phyloP scores from a whole-genome alignment of 1,140 invertebrate genomes.

The Gonioctena quinquepunctata region DNA sequence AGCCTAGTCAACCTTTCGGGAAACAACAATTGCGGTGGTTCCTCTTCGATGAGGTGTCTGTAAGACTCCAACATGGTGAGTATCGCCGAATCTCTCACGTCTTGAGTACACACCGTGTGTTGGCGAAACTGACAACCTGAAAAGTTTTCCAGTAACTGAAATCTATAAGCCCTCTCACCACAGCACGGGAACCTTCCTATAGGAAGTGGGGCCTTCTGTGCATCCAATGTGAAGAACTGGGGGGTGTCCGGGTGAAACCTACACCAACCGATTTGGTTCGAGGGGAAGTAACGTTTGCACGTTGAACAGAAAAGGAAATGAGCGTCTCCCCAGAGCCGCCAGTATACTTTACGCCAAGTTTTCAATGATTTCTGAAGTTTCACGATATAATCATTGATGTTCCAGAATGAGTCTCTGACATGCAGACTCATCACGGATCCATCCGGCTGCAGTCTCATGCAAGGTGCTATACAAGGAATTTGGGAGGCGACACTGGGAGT shows the following conservation, averaged over 20 bases:
- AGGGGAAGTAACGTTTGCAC: constrained; percentile 76
- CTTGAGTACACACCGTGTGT: constrained; percentile 62
- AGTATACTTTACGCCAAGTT: constrained; percentile 89
- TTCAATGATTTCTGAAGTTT: constrained; percentile 76
- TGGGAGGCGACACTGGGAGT: constrained; percentile 66
- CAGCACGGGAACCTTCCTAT: constrained; percentile 81
- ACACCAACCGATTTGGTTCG: constrained; percentile 79
- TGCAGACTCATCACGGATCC: constrained; percentile 73
- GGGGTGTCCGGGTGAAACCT: constrained; percentile 74
- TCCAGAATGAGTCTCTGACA: constrained; percentile 77
- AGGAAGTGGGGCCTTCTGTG: constrained; percentile 65
- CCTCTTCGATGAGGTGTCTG: constrained; percentile 63
- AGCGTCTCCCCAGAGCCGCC: constrained; percentile 87
- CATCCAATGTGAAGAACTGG: constrained; percentile 75
- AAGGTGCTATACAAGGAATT: constrained; percentile 68
- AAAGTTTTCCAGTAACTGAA: constrained; percentile 46
- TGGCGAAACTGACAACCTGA: constrained; percentile 67
- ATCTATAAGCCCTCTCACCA: constrained; percentile 74
- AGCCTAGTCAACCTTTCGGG: constrained; percentile 69
- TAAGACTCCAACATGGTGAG: constrained; percentile 62
- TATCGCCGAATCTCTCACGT: constrained; percentile 60
- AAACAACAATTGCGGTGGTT: constrained; percentile 67
- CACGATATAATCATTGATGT: constrained; percentile 79
- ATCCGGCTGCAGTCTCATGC: constrained; percentile 70
- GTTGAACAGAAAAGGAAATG: constrained; percentile 78